Conservation (phyloP, 2,113 vertebrate genomes). For the Mirza zaza region DNA sequence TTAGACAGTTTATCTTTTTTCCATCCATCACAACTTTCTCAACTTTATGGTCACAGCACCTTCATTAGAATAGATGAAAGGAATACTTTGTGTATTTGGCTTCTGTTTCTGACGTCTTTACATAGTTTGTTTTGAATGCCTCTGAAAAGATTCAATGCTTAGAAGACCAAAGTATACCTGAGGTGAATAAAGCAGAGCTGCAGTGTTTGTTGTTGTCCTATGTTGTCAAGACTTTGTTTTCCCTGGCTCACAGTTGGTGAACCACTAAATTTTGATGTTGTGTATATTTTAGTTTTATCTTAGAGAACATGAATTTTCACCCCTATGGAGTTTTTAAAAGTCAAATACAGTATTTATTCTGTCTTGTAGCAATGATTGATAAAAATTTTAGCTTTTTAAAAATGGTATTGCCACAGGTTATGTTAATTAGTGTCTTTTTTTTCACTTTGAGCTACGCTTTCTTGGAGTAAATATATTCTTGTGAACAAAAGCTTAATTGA, state of each 20-base stretch:
- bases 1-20: neutral
- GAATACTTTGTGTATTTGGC: neutral
- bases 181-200: neutral
- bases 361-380: neutral
- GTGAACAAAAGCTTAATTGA: neutral
- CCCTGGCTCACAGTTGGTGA: neutral
- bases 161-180: neutral
- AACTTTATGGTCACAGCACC: neutral
- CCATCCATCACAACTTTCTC: neutral
- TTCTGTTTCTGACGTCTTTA: neutral
- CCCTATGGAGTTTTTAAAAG: slow-evolving; percentile 6
- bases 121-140: neutral
- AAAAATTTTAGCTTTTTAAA: neutral
- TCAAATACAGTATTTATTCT: neutral
- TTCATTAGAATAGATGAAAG: neutral
- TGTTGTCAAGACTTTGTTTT: neutral
- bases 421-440: slow-evolving; percentile 23
- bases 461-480: neutral
- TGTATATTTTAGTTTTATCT: neutral
- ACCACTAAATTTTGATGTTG: neutral
- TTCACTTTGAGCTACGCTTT: neutral
- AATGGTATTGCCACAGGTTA: neutral
- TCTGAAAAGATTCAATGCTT: neutral
- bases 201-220: neutral
- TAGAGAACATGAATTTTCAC: slow-evolving; percentile 8